Conservation (phyloP, 2,113 vertebrate species). For the Corythornis cristatus region DNA sequence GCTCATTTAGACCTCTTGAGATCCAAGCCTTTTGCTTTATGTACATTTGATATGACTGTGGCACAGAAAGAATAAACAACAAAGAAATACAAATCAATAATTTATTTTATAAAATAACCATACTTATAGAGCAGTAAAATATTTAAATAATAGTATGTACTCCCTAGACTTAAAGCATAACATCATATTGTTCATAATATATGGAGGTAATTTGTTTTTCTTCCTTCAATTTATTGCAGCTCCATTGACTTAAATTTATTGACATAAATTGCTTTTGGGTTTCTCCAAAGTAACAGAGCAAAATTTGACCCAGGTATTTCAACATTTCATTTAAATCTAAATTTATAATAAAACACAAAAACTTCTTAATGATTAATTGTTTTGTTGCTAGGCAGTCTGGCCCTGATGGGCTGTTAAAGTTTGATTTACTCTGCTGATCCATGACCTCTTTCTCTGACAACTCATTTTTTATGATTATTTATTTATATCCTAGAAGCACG, state of each 20-base stretch:
- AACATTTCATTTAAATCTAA: conserved; percentile 34
- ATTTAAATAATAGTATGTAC: not conserved
- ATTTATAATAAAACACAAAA: conserved; percentile 35
- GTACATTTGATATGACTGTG: not conserved
- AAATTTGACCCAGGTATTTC: conserved; percentile 26
- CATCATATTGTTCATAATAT: not conserved
- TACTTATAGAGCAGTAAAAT: not conserved
- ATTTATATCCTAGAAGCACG: not conserved
- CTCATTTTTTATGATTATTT: conserved; percentile 48
- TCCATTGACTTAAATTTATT: not conserved
- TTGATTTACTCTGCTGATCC: conserved; percentile 54
- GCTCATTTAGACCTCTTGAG: not conserved
- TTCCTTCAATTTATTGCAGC: not conserved
- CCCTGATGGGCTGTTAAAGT: conserved; percentile 36
- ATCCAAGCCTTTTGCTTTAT: not conserved
- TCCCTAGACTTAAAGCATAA: not conserved
- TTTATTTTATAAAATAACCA: not conserved
- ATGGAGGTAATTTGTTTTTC: not conserved
- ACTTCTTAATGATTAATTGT: conserved; percentile 48
- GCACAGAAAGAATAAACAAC: not conserved
- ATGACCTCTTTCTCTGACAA: conserved; percentile 36
- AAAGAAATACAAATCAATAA: not conserved
- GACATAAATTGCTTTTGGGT: not conserved
- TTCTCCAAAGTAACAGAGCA: not conserved
- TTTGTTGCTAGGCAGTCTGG: conserved; percentile 39